Evolutionary conservation across 2,888 invertebrate genomes (phyloP), one percentile per base, ranked within the genome.

Genomic region (Drosophila mercatorum): DNA sequence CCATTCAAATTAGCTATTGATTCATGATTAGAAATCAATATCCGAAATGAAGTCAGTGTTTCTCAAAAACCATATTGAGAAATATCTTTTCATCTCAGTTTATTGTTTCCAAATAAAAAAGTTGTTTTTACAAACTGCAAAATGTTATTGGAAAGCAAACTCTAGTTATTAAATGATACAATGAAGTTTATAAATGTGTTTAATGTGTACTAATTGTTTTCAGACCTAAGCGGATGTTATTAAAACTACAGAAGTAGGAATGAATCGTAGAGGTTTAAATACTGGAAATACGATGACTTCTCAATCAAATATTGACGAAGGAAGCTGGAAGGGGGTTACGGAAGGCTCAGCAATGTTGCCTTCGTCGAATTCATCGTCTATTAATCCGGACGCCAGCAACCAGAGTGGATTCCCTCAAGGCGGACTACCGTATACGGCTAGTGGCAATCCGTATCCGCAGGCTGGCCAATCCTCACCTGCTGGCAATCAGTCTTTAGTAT

Each of bases 291-390:
- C 94, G 93, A 94, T 94, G 93, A 94, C 94, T 93, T 94, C 95
- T 93, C 94, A 95, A 93, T 94, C 95, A 94, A 95, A 95, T 93
- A 95, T 96, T 95, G 96, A 96, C 94, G 96, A 96, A 94, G 95
- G 95, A 91, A 95, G 95, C 93, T 97, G 97, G 97, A 97, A 97
- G 55, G 97, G 97, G 77, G 96, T 97, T 90, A 96, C 96, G 83
- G 96, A 96, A 93, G 90, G 85, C 67, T 81, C 90, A 59, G 75
- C 91, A 22, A 89, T 91, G 79, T 78, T 91, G 67, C 96, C 97
- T 93, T 95, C 96, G 85, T 94, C 96, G 11, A 91, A 90, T 91
- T 93, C 96, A 90, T 94, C 96, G 88, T 94, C 96, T 89, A 95
- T 91, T 4, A 90, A 89, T 73, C 86, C 89, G 38, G 92, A 94